These are phyloP conservation scores for Myotis daubentonii DNA, from an alignment of 2,797 vertebrate species.

Conservation along the genomic window DNA sequence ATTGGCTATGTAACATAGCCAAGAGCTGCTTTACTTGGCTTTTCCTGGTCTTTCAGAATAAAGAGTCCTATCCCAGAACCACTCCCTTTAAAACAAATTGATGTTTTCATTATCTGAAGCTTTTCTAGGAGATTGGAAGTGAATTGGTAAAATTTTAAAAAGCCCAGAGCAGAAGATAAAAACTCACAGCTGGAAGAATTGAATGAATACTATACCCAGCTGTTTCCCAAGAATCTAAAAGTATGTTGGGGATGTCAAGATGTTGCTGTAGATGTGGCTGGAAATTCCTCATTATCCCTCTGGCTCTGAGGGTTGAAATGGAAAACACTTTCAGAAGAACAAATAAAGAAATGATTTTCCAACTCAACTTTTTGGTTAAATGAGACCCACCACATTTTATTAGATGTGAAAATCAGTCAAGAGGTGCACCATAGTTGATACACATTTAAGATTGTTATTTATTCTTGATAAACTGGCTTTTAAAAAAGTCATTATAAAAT, in stretches of 20 bases:
- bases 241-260: not conserved
- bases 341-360: conserved; percentile 60
- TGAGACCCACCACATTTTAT: conserved; percentile 8
- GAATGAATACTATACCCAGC: conserved; percentile 42
- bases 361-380: not conserved
- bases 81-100: conserved; percentile 35
- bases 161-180: conserved; percentile 53
- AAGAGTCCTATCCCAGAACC: not conserved
- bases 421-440: not conserved
- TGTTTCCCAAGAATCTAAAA: conserved; percentile 41
- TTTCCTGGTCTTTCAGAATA: conserved; percentile 25
- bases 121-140: conserved; percentile 49
- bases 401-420: conserved; percentile 38
- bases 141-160: conserved; percentile 52
- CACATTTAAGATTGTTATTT: not conserved
- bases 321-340: conserved; percentile 46
- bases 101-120: conserved; percentile 59
- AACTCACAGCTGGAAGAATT: conserved; percentile 56
- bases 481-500: not conserved
- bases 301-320: conserved; percentile 45
- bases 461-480: not conserved
- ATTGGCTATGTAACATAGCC: not conserved
- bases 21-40: not conserved
- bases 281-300: not conserved
- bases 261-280: not conserved